Evolutionary conservation across 2,888 invertebrate species (phyloP).

Genomic region (Eumacrocentrus americanus): DNA sequence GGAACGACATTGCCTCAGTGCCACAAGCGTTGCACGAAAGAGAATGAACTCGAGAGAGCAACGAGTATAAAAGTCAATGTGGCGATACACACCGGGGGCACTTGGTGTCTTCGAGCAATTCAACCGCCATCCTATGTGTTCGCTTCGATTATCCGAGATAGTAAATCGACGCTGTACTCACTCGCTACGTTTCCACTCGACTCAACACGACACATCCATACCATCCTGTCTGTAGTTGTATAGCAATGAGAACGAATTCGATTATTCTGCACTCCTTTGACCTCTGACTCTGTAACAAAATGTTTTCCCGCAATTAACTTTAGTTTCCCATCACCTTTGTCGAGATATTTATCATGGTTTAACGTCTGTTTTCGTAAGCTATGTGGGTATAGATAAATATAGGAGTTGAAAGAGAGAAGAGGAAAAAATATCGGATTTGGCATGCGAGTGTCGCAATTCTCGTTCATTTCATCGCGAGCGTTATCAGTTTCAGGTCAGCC

Average conservation of each 20-base stretch:
- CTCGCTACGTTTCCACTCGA: background rate
- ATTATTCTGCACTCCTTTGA: background rate
- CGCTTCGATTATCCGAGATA: conserved; percentile 12
- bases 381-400: background rate
- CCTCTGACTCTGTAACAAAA: background rate
- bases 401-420: background rate
- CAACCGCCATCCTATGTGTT: background rate
- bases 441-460: conserved; percentile 31
- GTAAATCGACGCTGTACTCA: background rate
- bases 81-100: background rate
- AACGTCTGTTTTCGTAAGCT: no score
- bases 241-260: conserved; percentile 10
- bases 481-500: conserved; percentile 40
- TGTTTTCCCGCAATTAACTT: background rate
- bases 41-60: conserved; percentile 3
- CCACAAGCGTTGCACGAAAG: background rate
- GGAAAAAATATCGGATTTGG: conserved; percentile 21
- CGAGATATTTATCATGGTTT: no score
- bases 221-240: background rate
- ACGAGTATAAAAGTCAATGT: conserved; percentile 16
- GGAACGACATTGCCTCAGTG: conserved; percentile 11
- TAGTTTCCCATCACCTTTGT: background rate
- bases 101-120: conserved; percentile 5
- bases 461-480: conserved; percentile 35
- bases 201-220: background rate